Conservation (phyloP, 53 echinoderm and acorn worm genomes). For the Arbacia lixula region DNA sequence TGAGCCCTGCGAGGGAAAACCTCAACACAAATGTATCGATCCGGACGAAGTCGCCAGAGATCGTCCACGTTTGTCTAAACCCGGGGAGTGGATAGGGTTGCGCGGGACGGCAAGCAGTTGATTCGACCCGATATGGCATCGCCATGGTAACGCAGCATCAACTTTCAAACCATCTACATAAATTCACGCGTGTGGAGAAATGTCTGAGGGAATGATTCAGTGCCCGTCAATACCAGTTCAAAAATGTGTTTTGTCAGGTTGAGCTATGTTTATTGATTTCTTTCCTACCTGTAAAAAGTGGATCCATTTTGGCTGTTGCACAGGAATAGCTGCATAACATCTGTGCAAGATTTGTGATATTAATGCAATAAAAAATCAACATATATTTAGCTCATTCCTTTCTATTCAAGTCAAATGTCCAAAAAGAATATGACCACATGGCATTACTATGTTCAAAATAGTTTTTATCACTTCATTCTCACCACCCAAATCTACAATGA, state of each 20-base stretch:
- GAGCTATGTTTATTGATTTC: too few species aligned
- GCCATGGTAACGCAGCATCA: conserved; percentile 29
- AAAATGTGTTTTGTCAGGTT: conserved; percentile 12
- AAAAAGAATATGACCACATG: too few species aligned
- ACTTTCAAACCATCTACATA: conserved; percentile 28
- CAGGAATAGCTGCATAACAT: too few species aligned
- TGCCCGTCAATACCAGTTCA: neutral
- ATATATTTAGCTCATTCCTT: too few species aligned
- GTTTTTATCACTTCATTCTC: too few species aligned
- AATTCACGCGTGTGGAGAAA: neutral
- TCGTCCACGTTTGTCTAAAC: conserved; percentile 9
- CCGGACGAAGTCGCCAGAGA: neutral
- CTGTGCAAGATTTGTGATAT: too few species aligned
- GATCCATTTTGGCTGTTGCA: too few species aligned
- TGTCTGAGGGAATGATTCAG: neutral
- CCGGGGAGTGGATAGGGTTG: conserved; percentile 21
- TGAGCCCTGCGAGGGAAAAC: neutral
- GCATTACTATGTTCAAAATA: too few species aligned
- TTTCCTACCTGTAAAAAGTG: too few species aligned
- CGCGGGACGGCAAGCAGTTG: conserved; percentile 23
- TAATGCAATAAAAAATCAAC: too few species aligned
- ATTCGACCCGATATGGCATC: conserved; percentile 20
- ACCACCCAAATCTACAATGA: too few species aligned
- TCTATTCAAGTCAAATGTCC: too few species aligned
- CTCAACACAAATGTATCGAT: conserved; percentile 25